Evolutionary conservation across 2,113 vertebrate species (phyloP).

Genomic region (Aphelocoma coerulescens): DNA sequence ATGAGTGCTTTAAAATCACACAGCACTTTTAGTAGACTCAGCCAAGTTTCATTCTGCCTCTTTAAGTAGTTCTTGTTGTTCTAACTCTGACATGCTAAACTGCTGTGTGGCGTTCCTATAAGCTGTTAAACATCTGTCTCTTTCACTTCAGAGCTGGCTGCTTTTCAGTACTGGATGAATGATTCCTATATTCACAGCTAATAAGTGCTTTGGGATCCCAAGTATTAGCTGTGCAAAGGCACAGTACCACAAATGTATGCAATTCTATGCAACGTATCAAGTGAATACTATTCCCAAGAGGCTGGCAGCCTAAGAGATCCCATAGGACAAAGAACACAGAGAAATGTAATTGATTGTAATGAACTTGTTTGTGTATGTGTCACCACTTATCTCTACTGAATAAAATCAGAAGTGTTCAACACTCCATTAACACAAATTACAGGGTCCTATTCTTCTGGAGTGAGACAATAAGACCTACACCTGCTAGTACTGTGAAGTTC

Average conservation of each 20-base stretch:
- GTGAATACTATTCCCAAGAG: slow-evolving; percentile 21
- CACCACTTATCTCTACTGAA: slow-evolving; percentile 51
- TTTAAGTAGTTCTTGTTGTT: slow-evolving; percentile 47
- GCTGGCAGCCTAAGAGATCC: slow-evolving; percentile 45
- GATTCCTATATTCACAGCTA: slow-evolving; percentile 55
- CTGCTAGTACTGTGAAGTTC: slow-evolving; percentile 35
- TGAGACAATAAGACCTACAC: slow-evolving; percentile 39
- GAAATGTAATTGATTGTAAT: slow-evolving; percentile 59
- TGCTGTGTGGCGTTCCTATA: slow-evolving; percentile 5
- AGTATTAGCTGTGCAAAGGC: slow-evolving; percentile 43
- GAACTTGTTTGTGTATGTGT: slow-evolving; percentile 61
- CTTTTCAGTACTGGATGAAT: slow-evolving; percentile 48
- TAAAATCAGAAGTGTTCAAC: slow-evolving; percentile 58
- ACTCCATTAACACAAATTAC: slow-evolving; percentile 61
- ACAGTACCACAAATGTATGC: slow-evolving; percentile 23
- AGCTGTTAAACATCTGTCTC: slow-evolving; percentile 59
- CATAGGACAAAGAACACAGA: slow-evolving; percentile 40
- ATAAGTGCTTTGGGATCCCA: slow-evolving; percentile 58
- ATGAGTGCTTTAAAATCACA: background rate
- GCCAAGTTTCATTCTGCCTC: slow-evolving; percentile 22
- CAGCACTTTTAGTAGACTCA: background rate
- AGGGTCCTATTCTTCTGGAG: slow-evolving; percentile 39
- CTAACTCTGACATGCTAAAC: slow-evolving; percentile 12
- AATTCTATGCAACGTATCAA: slow-evolving; percentile 37
- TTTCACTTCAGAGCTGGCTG: slow-evolving; percentile 55